Conservation (phyloP, 1,140 invertebrate genomes). For the Pissodes strobi region DNA sequence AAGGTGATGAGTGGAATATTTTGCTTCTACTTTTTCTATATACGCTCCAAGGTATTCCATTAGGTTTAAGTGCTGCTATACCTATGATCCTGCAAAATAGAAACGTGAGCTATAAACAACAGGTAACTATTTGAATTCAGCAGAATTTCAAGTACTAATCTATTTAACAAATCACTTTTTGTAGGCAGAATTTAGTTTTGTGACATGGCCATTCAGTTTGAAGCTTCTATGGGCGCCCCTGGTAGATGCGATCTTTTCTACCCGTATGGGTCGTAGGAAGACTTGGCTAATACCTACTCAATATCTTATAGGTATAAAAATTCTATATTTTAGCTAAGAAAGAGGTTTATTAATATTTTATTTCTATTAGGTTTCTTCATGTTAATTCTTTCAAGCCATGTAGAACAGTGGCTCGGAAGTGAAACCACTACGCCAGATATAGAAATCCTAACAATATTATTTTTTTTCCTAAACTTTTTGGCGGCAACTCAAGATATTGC, state of each 20-base stretch:
- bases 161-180: conserved; percentile 44
- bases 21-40: conserved; percentile 89
- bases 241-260: conserved; percentile 89
- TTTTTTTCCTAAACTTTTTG: conserved; percentile 92
- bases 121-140: conserved; percentile 62
- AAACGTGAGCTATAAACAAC: conserved; percentile 86
- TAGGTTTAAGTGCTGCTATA: conserved; percentile 90
- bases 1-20: conserved; percentile 78
- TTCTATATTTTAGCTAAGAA: neutral
- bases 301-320: conserved; percentile 75
- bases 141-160: neutral
- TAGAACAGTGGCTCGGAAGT: conserved; percentile 77
- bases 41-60: conserved; percentile 93
- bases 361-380: conserved; percentile 78
- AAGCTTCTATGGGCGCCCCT: conserved; percentile 98
- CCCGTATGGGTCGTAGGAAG: conserved; percentile 88
- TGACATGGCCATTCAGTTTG: conserved; percentile 96
- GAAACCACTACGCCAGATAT: conserved; percentile 74
- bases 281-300: conserved; percentile 97
- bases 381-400: conserved; percentile 76
- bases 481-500: conserved; percentile 99
- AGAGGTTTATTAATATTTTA: neutral
- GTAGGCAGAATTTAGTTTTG: conserved; percentile 98
- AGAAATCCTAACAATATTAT: conserved; percentile 78
- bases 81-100: conserved; percentile 94